A percentile compares a stretch with the other conserved stretches of the same genome.
Conservation (phyloP, 2,888 invertebrate species). For the Sussaba pulchella region DNA sequence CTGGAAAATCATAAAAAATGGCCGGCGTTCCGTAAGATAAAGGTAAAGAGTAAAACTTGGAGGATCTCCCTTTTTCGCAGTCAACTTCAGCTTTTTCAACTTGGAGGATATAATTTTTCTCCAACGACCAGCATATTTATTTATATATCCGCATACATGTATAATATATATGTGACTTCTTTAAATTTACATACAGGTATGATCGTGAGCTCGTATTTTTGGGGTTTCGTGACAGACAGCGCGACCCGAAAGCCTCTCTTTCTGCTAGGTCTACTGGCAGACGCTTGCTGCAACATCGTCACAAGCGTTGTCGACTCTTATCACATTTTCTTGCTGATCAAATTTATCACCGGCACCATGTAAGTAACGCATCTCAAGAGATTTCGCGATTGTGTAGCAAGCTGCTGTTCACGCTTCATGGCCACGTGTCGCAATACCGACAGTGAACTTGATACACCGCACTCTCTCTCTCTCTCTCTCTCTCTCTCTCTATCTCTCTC, state of each 20-base stretch:
- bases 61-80: too few species aligned
- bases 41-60: too few species aligned
- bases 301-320: constrained; percentile 89
- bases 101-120: too few species aligned
- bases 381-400: background rate
- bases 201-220: constrained; percentile 90
- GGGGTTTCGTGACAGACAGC: constrained; percentile 92
- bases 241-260: constrained; percentile 89
- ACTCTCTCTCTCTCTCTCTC: background rate
- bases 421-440: constrained; percentile 12
- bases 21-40: too few species aligned
- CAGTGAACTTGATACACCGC: constrained; percentile 28
- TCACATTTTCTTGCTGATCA: constrained; percentile 88
- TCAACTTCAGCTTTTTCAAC: too few species aligned
- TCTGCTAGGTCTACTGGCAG: constrained; percentile 88
- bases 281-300: constrained; percentile 88
- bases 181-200: constrained; percentile 86
- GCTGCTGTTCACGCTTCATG: background rate
- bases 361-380: constrained; percentile 84
- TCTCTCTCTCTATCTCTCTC: too few species aligned
- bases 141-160: too few species aligned
- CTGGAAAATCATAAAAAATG: too few species aligned
- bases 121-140: too few species aligned
- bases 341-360: constrained; percentile 91
- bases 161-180: too few species aligned